Evolutionary conservation across 2,888 invertebrate genomes (phyloP).

Genomic region (Lymantria dispar): DNA sequence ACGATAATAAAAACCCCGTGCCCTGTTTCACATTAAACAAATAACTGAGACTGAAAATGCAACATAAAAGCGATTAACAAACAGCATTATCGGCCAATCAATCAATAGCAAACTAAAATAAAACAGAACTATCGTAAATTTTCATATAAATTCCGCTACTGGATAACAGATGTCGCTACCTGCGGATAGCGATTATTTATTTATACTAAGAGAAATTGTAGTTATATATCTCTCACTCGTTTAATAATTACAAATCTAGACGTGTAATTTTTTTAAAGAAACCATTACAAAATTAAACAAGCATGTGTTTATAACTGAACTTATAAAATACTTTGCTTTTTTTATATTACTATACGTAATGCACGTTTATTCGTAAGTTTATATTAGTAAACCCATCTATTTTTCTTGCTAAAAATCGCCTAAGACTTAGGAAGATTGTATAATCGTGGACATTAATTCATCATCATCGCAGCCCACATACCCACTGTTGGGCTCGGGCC

Average conservation of each 20-base stretch:
- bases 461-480: too few relatives aligned
- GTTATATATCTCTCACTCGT: slow-evolving; percentile 33
- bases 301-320: too few relatives aligned
- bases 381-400: too few relatives aligned
- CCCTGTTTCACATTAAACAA: slow-evolving; percentile 7
- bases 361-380: too few relatives aligned
- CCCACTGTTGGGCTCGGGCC: too few relatives aligned
- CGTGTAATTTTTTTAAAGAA: too few relatives aligned
- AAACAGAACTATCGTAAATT: slow-evolving; percentile 29
- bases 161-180: slow-evolving; percentile 45
- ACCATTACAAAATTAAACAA: too few relatives aligned
- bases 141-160: slow-evolving; percentile 25
- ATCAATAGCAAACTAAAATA: slow-evolving; percentile 32
- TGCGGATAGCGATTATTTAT: slow-evolving; percentile 5
- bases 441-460: too few relatives aligned
- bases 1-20: slow-evolving; percentile 8
- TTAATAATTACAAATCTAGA: slow-evolving; percentile 26
- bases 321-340: too few relatives aligned
- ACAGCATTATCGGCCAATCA: slow-evolving; percentile 25
- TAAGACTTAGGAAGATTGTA: too few relatives aligned
- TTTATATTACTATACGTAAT: too few relatives aligned
- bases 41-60: slow-evolving; percentile 16
- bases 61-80: slow-evolving; percentile 22
- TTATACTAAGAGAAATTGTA: slow-evolving; percentile 17
- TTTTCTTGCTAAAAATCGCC: too few relatives aligned